A percentile compares a stretch with the other conserved stretches of the same genome.
phyloP scores from a whole-genome alignment of 64 coral and sea anemone species.

The Dendronephthya gigantea region DNA sequence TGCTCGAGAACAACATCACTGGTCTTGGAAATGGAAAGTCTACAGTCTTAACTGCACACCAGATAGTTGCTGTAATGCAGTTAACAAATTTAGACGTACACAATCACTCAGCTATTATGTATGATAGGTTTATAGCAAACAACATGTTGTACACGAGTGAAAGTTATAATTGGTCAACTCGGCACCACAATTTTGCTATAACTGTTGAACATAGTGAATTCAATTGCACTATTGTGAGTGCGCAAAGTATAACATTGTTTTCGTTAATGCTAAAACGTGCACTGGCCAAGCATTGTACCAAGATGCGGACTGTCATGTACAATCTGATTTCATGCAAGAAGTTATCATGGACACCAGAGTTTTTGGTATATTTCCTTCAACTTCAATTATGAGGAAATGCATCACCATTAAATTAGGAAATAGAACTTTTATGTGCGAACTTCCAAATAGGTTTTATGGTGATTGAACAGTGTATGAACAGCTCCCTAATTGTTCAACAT shows the following conservation, averaged over 20 bases:
- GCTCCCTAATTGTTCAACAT: no score
- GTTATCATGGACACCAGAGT: neutral
- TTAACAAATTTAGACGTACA: neutral
- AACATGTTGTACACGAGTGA: neutral
- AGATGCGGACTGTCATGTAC: neutral
- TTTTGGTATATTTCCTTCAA: neutral
- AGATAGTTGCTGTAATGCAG: neutral
- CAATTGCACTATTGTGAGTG: neutral
- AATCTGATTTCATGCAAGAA: neutral
- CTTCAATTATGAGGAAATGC: neutral
- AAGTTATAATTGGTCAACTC: no score
- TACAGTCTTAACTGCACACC: neutral
- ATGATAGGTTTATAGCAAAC: neutral
- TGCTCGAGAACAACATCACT: neutral
- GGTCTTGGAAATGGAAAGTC: neutral
- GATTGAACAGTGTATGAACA: no score
- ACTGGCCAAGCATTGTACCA: neutral
- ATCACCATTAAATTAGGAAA: neutral
- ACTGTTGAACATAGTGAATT: neutral
- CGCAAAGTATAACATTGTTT: neutral
- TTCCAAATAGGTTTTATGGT: neutral
- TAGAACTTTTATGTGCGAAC: neutral
- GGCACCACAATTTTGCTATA: neutral
- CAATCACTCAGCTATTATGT: neutral
- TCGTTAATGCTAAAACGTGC: neutral